phyloP scores from a whole-genome alignment of 2,797 vertebrate genomes.

The Nothura maculosa region DNA sequence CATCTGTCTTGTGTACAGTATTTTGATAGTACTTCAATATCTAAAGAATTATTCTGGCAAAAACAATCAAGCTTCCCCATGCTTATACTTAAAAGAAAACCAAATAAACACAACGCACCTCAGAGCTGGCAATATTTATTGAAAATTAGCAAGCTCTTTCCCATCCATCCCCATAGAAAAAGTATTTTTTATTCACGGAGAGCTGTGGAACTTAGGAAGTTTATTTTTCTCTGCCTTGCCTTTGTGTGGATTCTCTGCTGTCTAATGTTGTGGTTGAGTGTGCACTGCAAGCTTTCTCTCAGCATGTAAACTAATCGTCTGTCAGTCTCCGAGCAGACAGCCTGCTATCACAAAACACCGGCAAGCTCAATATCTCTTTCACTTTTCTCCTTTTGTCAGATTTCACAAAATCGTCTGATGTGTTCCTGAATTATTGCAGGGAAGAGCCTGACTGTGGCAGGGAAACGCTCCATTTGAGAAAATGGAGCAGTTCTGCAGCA shows the following conservation, averaged over 20 bases:
- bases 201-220: conserved; percentile 36
- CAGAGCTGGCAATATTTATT: conserved; percentile 2
- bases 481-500: background rate
- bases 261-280: conserved; percentile 36
- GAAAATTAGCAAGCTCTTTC: conserved; percentile 25
- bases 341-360: conserved; percentile 27
- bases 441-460: background rate
- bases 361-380: conserved; percentile 16
- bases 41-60: background rate
- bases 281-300: conserved; percentile 24
- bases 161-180: conserved; percentile 18
- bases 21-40: background rate
- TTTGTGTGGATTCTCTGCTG: conserved; percentile 23
- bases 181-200: background rate
- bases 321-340: conserved; percentile 4
- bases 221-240: conserved; percentile 40
- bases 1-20: background rate
- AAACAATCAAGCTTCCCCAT: background rate
- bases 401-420: background rate
- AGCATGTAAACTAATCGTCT: background rate
- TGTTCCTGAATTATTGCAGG: conserved; percentile 25
- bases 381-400: conserved; percentile 40
- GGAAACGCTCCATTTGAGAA: background rate
- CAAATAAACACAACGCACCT: background rate
- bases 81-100: background rate